phyloP scores from a whole-genome alignment of 2,113 vertebrate genomes.

The Corvus moneduloides region DNA sequence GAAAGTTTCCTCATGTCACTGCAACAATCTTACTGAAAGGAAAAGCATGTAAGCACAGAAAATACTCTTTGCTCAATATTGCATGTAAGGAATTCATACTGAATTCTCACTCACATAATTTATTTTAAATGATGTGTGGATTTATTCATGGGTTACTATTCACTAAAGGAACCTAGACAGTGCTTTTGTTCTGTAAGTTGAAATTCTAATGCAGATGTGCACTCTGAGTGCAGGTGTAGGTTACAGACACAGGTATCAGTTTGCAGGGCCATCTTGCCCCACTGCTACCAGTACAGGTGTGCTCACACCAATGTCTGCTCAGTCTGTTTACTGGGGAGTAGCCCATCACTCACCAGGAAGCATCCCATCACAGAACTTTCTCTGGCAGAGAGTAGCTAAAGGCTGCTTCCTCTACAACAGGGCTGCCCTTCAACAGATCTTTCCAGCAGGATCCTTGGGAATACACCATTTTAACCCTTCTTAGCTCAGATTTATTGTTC shows the following conservation, averaged over 20 bases:
- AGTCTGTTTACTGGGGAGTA: rapidly evolving
- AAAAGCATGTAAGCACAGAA: background rate
- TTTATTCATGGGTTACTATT: background rate
- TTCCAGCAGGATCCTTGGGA: background rate
- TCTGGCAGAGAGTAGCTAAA: background rate
- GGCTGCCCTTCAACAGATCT: background rate
- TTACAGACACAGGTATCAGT: background rate
- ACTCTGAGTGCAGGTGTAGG: background rate
- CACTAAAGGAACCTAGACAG: background rate
- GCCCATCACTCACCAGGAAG: background rate
- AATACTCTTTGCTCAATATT: background rate
- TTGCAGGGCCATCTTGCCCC: background rate
- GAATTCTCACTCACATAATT: background rate
- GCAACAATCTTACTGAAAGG: background rate
- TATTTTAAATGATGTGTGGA: background rate
- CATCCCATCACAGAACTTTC: background rate
- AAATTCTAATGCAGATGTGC: background rate
- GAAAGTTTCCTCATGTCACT: background rate
- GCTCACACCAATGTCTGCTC: rapidly evolving
- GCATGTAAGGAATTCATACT: background rate
- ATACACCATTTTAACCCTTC: background rate
- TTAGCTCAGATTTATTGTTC: background rate
- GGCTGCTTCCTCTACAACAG: background rate
- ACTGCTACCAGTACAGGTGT: rapidly evolving
- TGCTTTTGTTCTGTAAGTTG: background rate